phyloP scores from a whole-genome alignment of 2,888 invertebrate genomes.

The Limnephilus lunatus region DNA sequence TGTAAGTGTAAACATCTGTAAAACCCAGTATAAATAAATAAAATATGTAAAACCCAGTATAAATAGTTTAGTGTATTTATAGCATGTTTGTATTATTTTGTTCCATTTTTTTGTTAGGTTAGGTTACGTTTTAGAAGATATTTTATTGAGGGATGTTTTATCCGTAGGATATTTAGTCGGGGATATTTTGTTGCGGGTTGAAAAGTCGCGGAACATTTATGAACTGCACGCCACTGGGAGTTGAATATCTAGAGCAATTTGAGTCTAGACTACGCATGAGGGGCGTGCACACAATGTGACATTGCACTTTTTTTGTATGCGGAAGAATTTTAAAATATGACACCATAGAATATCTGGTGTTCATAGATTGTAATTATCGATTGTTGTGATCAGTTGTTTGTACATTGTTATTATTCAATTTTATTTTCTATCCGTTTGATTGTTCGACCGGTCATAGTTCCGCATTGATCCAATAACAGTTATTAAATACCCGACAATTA shows the following conservation, averaged over 20 bases:
- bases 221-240: too few species aligned
- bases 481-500: neutral
- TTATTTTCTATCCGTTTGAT: neutral
- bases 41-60: too few species aligned
- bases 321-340: neutral
- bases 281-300: neutral
- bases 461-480: neutral
- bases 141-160: too few species aligned
- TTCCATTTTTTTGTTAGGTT: too few species aligned
- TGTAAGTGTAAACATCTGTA: too few species aligned
- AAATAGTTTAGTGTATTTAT: too few species aligned
- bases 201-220: too few species aligned
- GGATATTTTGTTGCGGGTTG: too few species aligned
- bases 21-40: too few species aligned
- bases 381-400: neutral
- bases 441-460: neutral
- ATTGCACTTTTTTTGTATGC: neutral
- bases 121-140: too few species aligned
- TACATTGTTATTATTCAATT: neutral
- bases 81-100: too few species aligned
- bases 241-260: neutral
- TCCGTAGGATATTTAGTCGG: too few species aligned
- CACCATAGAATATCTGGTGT: neutral
- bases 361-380: neutral
- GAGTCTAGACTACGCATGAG: neutral